Conservation (phyloP, 64 coral and sea anemone genomes). For the Stylophora pistillata region DNA sequence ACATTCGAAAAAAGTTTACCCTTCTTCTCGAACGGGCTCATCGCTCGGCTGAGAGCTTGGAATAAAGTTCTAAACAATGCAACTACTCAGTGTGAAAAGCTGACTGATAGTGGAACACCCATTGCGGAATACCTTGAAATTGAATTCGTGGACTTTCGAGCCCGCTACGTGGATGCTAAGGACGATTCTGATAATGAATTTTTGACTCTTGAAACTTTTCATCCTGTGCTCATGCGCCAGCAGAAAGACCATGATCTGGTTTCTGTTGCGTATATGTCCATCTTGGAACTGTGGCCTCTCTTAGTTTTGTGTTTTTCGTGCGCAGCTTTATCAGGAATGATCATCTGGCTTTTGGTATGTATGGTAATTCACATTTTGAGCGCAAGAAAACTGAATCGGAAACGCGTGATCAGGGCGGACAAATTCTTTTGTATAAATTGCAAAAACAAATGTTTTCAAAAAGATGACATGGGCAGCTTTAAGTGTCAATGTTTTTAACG, state of each 20-base stretch:
- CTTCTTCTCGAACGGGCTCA: not conserved
- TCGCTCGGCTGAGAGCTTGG: not conserved
- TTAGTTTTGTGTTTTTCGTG: constrained; percentile 28
- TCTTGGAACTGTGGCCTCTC: constrained; percentile 37
- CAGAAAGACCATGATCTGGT: constrained; percentile 6
- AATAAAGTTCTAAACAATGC: constrained; percentile 2
- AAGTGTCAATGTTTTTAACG: too few species aligned
- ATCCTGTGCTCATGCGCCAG: not conserved
- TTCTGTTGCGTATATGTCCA: constrained; percentile 9
- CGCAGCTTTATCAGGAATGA: constrained; percentile 21
- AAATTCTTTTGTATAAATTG: too few species aligned
- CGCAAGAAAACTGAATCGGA: not conserved
- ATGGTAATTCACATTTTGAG: not conserved
- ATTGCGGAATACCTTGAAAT: not conserved
- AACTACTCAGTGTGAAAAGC: not conserved
- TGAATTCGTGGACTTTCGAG: constrained; percentile 4
- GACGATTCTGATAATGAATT: not conserved
- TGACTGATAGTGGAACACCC: not conserved
- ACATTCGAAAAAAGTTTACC: not conserved
- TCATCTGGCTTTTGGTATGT: constrained; percentile 32
- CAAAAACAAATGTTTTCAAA: too few species aligned
- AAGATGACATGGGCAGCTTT: too few species aligned
- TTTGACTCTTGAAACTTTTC: not conserved
- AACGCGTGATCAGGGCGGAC: too few species aligned
- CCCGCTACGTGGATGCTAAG: not conserved